Evolutionary conservation across 2,797 vertebrate species (phyloP).

Genomic region (Parambassis ranga): DNA sequence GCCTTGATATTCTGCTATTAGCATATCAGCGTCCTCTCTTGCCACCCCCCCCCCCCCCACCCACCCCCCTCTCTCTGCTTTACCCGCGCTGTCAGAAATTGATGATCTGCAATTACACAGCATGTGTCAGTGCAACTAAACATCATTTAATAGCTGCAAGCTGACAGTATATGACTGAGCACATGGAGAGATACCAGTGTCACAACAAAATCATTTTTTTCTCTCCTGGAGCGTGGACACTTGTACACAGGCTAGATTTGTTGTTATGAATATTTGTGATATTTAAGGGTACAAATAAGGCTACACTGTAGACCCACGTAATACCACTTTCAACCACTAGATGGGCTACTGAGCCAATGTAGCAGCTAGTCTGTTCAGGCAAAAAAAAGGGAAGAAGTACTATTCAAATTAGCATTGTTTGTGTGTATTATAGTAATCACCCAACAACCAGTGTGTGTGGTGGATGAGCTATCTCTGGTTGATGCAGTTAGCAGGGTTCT

Average conservation of each 20-base stretch:
- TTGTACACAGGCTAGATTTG: neutral
- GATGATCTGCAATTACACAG: slow-evolving; percentile 72
- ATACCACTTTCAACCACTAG: too few relatives aligned
- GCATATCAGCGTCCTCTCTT: slow-evolving; percentile 26
- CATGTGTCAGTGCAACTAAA: slow-evolving; percentile 59
- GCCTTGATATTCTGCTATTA: slow-evolving; percentile 51
- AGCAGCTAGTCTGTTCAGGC: too few relatives aligned
- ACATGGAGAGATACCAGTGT: slow-evolving; percentile 6
- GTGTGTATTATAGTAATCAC: too few relatives aligned
- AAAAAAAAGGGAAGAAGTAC: too few relatives aligned
- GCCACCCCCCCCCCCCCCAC: neutral
- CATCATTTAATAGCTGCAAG: slow-evolving; percentile 52
- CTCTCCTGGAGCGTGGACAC: neutral
- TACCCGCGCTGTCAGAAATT: slow-evolving; percentile 61
- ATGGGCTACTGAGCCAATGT: too few relatives aligned
- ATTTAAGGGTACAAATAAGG: too few relatives aligned
- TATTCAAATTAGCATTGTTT: too few relatives aligned
- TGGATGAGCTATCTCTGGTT: too few relatives aligned
- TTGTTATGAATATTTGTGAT: too few relatives aligned
- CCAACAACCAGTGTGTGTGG: too few relatives aligned
- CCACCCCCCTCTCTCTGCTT: neutral
- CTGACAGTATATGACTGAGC: slow-evolving; percentile 46
- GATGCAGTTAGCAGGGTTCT: too few relatives aligned
- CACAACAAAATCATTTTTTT: slow-evolving; percentile 16
- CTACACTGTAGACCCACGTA: too few relatives aligned